Base-by-base conservation (phyloP, 2,797 vertebrate genomes). In the Diceros bicornis region DNA sequence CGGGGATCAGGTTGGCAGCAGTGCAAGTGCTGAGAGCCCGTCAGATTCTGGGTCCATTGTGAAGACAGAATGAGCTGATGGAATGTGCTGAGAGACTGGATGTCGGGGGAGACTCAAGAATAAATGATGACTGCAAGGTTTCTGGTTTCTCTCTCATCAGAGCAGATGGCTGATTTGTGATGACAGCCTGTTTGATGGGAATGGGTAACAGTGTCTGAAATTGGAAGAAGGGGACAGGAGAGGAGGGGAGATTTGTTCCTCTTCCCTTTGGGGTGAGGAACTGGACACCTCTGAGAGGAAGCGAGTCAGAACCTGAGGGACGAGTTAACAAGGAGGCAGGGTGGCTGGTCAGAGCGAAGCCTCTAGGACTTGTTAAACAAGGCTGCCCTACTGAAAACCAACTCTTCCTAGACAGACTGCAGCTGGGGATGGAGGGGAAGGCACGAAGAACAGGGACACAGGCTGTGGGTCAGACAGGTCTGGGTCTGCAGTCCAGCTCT, bases 131-230 rank as follows among this genome's bases (percentile, higher is more conserved):
- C 2, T 9, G 41, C 29, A 14, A 16, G 72, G 2, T 79, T 69
- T 85, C 69, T 52, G 17, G 11, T 18, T 83, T 59, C 34, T 71
- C 23, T 62, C 50, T 16, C 21, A 75, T 32, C 16, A 68, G n/a
- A 52, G 23, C 9, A 72, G 41, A n/a, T 4, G 12, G 55, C 29
- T 55, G 20, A 6, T 23, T 44, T 34, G 66, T 69, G 23, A 82
- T 23, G 29, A 13, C 0, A 0, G 55, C 77, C 50, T 5, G 1
- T 21, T 27, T 64, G 69, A 37, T 0, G 57, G 78, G 79, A 59
- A 13, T 0, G 0, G 18, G 59, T 10, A 71, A 77, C 52, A 10
- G 41, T 6, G 20, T 27, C 52, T 16, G 16, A 17, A 4, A 37
- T 50, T 1, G 50, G 25, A n/a, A 23, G 50, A 17, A 20, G 37